Conservation (phyloP, 1,140 invertebrate species). For the Thaumetopoea pityocampa region DNA sequence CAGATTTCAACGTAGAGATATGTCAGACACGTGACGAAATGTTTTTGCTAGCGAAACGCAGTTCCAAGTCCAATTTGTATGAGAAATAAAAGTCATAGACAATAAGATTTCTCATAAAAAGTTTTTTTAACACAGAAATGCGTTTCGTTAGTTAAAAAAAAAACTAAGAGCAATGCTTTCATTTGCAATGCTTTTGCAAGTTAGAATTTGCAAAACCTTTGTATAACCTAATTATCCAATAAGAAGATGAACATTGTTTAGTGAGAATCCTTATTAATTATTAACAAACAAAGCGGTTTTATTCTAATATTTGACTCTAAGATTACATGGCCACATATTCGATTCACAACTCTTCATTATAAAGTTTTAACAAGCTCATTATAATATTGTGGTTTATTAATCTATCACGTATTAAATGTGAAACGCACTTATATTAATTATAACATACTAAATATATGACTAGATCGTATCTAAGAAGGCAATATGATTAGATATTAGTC, state of each 20-base stretch:
- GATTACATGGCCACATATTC: constrained; percentile 69
- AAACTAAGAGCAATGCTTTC: too few species aligned
- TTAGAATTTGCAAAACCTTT: neutral
- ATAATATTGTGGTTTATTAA: constrained; percentile 35
- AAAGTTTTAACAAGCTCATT: constrained; percentile 73
- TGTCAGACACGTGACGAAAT: too few species aligned
- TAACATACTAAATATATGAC: constrained; percentile 25
- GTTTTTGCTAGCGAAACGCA: constrained; percentile 2
- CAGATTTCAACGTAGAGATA: neutral
- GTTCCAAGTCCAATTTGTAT: neutral
- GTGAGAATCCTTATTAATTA: constrained; percentile 28
- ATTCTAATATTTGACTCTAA: constrained; percentile 45
- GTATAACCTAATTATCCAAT: constrained; percentile 3
- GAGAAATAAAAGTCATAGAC: too few species aligned
- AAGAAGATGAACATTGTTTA: constrained; percentile 11
- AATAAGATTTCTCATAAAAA: too few species aligned
- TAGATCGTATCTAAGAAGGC: constrained; percentile 43
- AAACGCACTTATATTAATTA: constrained; percentile 30
- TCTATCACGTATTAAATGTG: constrained; percentile 33
- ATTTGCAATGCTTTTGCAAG: too few species aligned
- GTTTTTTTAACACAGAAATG: too few species aligned
- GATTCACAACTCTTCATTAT: constrained; percentile 73
- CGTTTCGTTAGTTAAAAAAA: too few species aligned
- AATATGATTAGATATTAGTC: constrained; percentile 34
- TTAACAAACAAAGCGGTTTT: constrained; percentile 36